Conservation (phyloP, 2,888 invertebrate genomes). For the Volucella zonaria region DNA sequence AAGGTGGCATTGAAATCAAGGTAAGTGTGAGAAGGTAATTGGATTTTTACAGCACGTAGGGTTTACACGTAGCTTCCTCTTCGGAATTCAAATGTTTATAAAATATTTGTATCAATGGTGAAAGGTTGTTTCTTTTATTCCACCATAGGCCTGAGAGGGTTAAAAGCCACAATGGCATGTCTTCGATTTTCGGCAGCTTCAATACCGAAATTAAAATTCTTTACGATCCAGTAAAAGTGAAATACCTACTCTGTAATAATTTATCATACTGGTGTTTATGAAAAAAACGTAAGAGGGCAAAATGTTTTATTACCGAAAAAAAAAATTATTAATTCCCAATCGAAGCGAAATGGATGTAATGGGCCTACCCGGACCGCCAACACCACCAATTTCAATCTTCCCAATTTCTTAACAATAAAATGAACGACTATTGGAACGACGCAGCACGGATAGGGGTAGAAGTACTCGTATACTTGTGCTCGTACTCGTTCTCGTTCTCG, state of each 20-base stretch:
- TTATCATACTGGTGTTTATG: neutral
- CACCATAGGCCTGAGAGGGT: constrained; percentile 12
- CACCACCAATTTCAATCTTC: too few relatives aligned
- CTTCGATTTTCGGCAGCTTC: neutral
- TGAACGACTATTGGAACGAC: neutral
- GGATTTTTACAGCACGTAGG: constrained; percentile 56
- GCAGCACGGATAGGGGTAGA: too few relatives aligned
- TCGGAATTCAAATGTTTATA: constrained; percentile 12
- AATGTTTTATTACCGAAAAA: constrained; percentile 16
- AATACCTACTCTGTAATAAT: constrained; percentile 5
- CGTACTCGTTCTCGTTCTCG: too few relatives aligned
- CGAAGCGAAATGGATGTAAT: neutral
- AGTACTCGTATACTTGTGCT: too few relatives aligned
- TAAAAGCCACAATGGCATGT: constrained; percentile 6
- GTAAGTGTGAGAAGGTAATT: constrained; percentile 42
- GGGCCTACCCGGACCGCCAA: neutral
- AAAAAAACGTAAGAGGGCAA: neutral
- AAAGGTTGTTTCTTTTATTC: constrained; percentile 31
- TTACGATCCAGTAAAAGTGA: constrained; percentile 24
- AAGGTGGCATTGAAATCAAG: constrained; percentile 30
- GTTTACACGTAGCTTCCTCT: constrained; percentile 17
- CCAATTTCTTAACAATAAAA: constrained; percentile 3
- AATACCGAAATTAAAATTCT: constrained; percentile 39
- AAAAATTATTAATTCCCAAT: neutral
- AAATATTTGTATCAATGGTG: constrained; percentile 24